Conservation (phyloP, 2,113 vertebrate species). For the Orthonyx spaldingii region DNA sequence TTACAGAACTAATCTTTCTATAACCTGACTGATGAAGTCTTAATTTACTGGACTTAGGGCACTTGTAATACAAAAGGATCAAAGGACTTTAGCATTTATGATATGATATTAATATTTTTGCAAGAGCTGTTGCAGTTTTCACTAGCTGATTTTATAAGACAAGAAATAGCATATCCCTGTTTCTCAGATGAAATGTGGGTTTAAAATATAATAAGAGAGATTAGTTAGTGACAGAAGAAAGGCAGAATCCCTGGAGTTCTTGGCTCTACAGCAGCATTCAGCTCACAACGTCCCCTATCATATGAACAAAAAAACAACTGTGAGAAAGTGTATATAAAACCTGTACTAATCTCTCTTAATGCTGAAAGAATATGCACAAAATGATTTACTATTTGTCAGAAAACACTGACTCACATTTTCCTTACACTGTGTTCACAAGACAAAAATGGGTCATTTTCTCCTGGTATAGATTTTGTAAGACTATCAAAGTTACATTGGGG, state of each 20-base stretch:
- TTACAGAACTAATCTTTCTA: neutral
- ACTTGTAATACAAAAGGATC: neutral
- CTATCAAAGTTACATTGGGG: neutral
- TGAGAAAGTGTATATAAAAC: neutral
- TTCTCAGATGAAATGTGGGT: neutral
- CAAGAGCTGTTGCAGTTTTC: neutral
- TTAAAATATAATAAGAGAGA: neutral
- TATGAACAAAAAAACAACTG: neutral
- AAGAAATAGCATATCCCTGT: neutral
- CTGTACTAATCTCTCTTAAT: neutral
- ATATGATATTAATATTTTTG: neutral
- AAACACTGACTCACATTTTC: neutral
- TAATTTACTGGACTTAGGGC: neutral
- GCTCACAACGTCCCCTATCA: neutral
- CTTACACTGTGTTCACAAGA: neutral
- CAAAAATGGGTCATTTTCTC: neutral
- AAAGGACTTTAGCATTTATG: neutral
- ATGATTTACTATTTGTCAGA: neutral
- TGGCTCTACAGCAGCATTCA: neutral
- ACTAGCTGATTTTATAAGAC: neutral
- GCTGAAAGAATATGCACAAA: neutral
- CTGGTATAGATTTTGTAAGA: neutral
- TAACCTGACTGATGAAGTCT: neutral
- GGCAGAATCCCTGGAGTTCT: neutral
- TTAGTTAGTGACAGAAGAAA: neutral